These are phyloP conservation scores for Tholera decimalis DNA, from an alignment of 2,888 invertebrate species.

Conservation along the genomic window DNA sequence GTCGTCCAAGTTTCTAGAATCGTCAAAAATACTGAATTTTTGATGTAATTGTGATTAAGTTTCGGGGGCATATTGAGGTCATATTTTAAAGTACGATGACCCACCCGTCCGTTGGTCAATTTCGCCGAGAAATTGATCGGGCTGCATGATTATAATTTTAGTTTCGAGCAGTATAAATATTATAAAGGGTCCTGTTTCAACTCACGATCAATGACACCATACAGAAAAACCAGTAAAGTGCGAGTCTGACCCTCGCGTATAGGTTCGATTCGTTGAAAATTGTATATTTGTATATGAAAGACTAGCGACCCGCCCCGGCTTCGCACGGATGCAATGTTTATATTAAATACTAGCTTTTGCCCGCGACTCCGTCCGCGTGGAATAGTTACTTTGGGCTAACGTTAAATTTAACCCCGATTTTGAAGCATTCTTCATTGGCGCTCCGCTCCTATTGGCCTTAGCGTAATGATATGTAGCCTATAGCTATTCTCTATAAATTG, in stretches of 20 bases:
- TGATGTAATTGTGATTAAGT: not conserved
- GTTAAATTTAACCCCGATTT: no score
- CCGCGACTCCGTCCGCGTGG: no score
- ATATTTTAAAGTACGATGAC: conserved; percentile 7
- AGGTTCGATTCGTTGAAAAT: no score
- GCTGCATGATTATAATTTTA: conserved; percentile 5
- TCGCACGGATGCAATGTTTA: no score
- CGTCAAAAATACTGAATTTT: not conserved
- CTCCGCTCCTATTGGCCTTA: no score
- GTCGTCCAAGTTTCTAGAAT: not conserved
- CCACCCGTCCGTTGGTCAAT: not conserved
- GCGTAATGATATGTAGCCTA: no score
- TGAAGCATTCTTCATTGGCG: no score
- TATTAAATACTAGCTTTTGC: no score
- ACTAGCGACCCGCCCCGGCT: no score
- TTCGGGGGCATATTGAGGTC: conserved; percentile 5
- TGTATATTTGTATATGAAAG: no score
- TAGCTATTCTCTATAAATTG: no score
- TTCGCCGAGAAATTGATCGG: not conserved
- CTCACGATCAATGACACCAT: not conserved
- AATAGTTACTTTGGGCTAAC: no score
- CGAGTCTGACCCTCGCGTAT: not conserved
- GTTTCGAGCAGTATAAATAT: not conserved
- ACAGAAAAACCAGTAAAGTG: not conserved
- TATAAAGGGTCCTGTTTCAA: not conserved